phyloP scores from a whole-genome alignment of 2,888 invertebrate species.

The Poecilus cupreus region DNA sequence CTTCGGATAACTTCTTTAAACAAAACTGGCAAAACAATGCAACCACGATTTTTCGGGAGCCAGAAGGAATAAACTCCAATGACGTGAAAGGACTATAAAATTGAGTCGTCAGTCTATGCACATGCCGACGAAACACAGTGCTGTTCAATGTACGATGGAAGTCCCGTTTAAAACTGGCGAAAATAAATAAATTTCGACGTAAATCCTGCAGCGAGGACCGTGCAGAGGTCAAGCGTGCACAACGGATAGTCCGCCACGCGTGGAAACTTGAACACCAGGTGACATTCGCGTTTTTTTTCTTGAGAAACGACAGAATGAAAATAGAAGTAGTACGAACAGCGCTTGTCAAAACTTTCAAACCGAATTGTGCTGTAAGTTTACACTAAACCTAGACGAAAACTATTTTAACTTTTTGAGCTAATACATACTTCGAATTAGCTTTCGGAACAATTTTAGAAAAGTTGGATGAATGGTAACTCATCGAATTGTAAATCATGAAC shows the following conservation, averaged over 20 bases:
- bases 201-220: conserved; percentile 17
- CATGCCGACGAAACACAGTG: conserved; percentile 25
- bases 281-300: background rate
- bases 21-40: background rate
- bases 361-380: too few species aligned
- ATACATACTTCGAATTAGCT: too few species aligned
- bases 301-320: background rate
- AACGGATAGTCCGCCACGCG: conserved; percentile 8
- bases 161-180: conserved; percentile 40
- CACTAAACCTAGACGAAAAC: too few species aligned
- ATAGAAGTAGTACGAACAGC: too few species aligned
- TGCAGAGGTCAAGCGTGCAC: conserved; percentile 24
- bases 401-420: too few species aligned
- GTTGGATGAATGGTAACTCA: too few species aligned
- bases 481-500: too few species aligned
- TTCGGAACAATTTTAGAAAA: too few species aligned
- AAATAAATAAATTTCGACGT: conserved; percentile 48
- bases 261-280: conserved; percentile 37
- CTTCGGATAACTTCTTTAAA: background rate
- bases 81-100: conserved; percentile 4
- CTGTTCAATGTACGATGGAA: background rate
- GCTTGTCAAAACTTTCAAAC: too few species aligned
- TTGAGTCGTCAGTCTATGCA: background rate
- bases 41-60: background rate
- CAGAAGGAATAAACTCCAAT: background rate